These are phyloP conservation scores for Lycodopsis pacificus DNA, from an alignment of 2,797 vertebrate genomes.

Conservation along the genomic window DNA sequence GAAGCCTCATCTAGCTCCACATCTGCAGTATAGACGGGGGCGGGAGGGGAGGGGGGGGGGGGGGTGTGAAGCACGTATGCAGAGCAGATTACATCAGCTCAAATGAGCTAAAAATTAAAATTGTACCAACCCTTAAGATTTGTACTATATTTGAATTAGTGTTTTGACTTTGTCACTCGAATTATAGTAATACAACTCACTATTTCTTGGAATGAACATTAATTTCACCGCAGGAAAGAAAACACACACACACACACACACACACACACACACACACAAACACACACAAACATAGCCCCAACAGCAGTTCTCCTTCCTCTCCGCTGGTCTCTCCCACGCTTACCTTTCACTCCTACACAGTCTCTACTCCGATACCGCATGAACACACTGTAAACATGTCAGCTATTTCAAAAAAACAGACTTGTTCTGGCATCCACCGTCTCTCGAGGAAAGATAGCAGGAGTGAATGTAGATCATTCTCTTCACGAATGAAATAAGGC, in stretches of 20 bases:
- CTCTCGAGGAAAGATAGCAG: constrained; percentile 9
- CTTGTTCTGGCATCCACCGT: background rate
- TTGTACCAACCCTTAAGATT: background rate
- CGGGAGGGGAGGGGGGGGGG: too few relatives aligned
- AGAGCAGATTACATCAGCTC: constrained; percentile 9
- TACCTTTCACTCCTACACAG: constrained; percentile 61
- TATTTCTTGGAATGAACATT: constrained; percentile 31
- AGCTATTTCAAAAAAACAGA: constrained; percentile 19
- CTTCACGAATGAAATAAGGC: constrained; percentile 3
- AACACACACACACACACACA: constrained; percentile 12
- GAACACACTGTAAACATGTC: constrained; percentile 55
- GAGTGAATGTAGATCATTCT: background rate
- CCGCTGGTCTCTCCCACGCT: constrained; percentile 55
- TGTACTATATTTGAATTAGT: constrained; percentile 6
- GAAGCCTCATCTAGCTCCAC: constrained; percentile 59
- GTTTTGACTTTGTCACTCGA: constrained; percentile 9
- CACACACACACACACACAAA: constrained; percentile 14
- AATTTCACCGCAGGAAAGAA: constrained; percentile 31
- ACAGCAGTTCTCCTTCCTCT: constrained; percentile 55
- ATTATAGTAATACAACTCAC: background rate
- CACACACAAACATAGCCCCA: constrained; percentile 16
- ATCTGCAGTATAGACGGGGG: constrained; percentile 40
- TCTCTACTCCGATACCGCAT: constrained; percentile 33
- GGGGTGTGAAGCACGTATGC: constrained; percentile 5
- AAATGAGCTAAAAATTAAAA: background rate